phyloP scores from a whole-genome alignment of 1,140 invertebrate species.

The Akabosia matsudoensis region DNA sequence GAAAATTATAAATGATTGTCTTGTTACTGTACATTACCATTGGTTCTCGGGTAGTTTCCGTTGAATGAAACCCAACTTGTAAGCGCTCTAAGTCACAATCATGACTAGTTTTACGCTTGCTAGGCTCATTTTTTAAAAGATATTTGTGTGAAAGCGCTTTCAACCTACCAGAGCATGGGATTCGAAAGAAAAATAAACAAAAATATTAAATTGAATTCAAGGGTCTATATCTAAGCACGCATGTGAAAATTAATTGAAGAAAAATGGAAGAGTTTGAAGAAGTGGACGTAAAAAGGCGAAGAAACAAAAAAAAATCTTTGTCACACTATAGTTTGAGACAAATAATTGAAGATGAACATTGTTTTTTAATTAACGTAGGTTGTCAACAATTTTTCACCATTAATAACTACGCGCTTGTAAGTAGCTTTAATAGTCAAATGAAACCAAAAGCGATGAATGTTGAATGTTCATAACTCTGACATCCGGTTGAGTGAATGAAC shows the following conservation, averaged over 20 bases:
- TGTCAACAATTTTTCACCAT: not conserved
- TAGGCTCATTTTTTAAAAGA: not conserved
- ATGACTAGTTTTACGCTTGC: slow-evolving; percentile 2
- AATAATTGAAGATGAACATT: not conserved
- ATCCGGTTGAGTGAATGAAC: too few species aligned
- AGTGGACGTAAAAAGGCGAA: too few species aligned
- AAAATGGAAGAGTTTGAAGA: not conserved
- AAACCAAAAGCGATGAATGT: too few species aligned
- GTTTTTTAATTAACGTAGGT: not conserved
- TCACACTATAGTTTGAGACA: too few species aligned
- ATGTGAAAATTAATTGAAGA: not conserved
- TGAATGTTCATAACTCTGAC: too few species aligned
- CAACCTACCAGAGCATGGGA: not conserved
- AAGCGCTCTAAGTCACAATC: too few species aligned
- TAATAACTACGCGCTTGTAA: not conserved
- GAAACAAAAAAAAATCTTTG: too few species aligned
- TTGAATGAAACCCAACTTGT: too few species aligned
- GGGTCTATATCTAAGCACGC: not conserved
- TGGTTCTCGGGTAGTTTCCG: too few species aligned
- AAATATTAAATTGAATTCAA: not conserved
- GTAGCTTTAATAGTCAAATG: not conserved
- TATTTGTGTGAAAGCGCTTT: not conserved
- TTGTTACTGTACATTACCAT: too few species aligned
- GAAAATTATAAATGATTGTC: too few species aligned
- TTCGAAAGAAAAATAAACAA: not conserved